A percentile compares a stretch with the other conserved stretches of the same genome.
Conservation (phyloP, 92 coral and sea anemone genomes). For the Porites cylindrica region DNA sequence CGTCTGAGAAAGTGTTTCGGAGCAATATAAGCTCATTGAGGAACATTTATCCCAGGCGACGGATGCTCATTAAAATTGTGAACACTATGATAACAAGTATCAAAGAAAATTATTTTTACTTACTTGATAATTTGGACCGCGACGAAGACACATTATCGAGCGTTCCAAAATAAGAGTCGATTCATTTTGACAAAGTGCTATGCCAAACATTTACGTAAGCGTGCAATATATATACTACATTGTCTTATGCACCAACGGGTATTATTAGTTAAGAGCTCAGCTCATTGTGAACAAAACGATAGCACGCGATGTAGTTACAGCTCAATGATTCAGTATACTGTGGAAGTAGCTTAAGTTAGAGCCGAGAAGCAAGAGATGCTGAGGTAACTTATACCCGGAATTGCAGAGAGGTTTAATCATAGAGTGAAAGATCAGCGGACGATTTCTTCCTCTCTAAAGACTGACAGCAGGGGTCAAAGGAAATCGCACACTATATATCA, state of each 20-base stretch:
- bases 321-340: background rate
- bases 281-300: background rate
- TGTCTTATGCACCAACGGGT: background rate
- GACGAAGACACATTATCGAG: slow-evolving; percentile 17
- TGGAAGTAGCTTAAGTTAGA: too few species aligned
- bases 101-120: background rate
- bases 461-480: background rate
- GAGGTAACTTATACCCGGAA: too few species aligned
- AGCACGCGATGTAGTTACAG: slow-evolving; percentile 29
- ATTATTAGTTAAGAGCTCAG: slow-evolving; percentile 6
- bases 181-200: slow-evolving; percentile 20
- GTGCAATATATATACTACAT: slow-evolving; percentile 12
- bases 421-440: too few species aligned
- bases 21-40: background rate
- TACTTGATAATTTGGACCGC: slow-evolving; percentile 20
- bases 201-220: slow-evolving; percentile 25
- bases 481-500: background rate
- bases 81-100: background rate
- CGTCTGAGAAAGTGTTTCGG: slow-evolving; percentile 12
- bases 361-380: too few species aligned
- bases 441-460: too few species aligned
- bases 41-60: background rate
- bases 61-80: background rate
- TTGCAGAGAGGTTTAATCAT: too few species aligned
- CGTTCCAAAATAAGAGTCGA: background rate